Evolutionary conservation across 2,888 invertebrate genomes (phyloP).

Genomic region (Scrobipalpa atriplicella): DNA sequence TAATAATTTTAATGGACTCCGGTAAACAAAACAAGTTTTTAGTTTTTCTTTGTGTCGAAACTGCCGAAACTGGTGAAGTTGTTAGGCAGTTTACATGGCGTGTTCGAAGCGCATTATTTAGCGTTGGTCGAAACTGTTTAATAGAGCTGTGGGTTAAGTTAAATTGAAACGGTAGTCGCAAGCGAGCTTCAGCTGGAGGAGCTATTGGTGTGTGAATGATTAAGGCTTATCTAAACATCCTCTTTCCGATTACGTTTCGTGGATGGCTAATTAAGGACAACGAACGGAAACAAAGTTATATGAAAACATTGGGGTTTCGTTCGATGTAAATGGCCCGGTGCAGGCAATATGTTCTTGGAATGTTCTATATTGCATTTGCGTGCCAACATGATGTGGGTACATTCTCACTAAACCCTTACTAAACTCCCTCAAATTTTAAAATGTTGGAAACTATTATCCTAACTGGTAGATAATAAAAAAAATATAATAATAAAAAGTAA

Average conservation of each 20-base stretch:
- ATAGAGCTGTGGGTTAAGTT: slow-evolving; percentile 58
- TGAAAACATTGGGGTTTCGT: not conserved
- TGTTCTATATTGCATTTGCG: slow-evolving; percentile 57
- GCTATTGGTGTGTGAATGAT: slow-evolving; percentile 28
- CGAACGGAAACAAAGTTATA: slow-evolving; percentile 23
- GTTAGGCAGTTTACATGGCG: slow-evolving; percentile 46
- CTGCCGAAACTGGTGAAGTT: slow-evolving; percentile 40
- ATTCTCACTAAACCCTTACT: slow-evolving; percentile 44
- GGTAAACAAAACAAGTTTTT: slow-evolving; percentile 7
- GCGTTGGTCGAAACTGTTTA: slow-evolving; percentile 62
- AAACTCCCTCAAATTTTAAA: slow-evolving; percentile 31
- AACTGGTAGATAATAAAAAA: too few relatives aligned
- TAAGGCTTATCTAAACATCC: slow-evolving; percentile 35
- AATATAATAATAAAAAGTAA: not conserved
- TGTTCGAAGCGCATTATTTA: slow-evolving; percentile 62
- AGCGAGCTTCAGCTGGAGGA: slow-evolving; percentile 40
- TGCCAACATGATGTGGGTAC: slow-evolving; percentile 45
- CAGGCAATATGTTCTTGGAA: slow-evolving; percentile 57
- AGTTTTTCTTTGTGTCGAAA: slow-evolving; percentile 32
- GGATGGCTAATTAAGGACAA: slow-evolving; percentile 16
- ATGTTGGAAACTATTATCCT: not conserved
- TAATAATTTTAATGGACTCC: slow-evolving; percentile 23
- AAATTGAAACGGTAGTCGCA: slow-evolving; percentile 63
- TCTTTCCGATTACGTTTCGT: slow-evolving; percentile 11
- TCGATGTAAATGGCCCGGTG: slow-evolving; percentile 49